A percentile compares a stretch with the other conserved stretches of the same genome.
These are phyloP conservation scores for Seriola aureovittata DNA, from an alignment of 2,113 vertebrate genomes.

Conservation along the genomic window DNA sequence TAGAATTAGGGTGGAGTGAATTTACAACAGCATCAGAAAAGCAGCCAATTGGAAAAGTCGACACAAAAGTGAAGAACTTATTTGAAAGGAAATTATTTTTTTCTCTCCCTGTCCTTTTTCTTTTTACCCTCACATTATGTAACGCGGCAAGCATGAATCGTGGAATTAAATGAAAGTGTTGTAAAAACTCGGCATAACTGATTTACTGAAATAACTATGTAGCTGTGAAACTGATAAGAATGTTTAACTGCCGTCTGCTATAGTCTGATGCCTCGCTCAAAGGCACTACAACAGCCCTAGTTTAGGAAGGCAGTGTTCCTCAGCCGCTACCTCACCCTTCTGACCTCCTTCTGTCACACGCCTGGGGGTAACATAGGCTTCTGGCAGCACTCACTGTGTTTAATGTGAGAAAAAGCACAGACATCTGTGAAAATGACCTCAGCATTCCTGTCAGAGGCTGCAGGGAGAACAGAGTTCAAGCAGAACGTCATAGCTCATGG, in stretches of 20 bases:
- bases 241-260: neutral
- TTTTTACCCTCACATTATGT: neutral
- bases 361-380: conserved; percentile 2
- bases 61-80: conserved; percentile 51
- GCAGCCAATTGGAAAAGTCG: conserved; percentile 50
- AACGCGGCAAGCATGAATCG: conserved; percentile 5
- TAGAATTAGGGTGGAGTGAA: conserved; percentile 57
- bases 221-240: neutral
- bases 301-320: conserved; percentile 3
- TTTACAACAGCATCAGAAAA: conserved; percentile 5
- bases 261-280: conserved; percentile 6
- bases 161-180: neutral
- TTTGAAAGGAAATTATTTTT: conserved; percentile 14
- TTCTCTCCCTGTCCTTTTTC: neutral
- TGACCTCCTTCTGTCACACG: conserved; percentile 14
- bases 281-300: neutral
- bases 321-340: neutral
- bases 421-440: conserved; percentile 50
- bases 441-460: conserved; percentile 17
- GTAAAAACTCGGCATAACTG: neutral
- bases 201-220: neutral
- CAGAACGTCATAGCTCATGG: neutral
- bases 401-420: conserved; percentile 49
- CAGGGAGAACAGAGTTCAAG: neutral
- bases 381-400: conserved; percentile 24